phyloP scores from a whole-genome alignment of 1,140 invertebrate species.

The Megathymus violae region DNA sequence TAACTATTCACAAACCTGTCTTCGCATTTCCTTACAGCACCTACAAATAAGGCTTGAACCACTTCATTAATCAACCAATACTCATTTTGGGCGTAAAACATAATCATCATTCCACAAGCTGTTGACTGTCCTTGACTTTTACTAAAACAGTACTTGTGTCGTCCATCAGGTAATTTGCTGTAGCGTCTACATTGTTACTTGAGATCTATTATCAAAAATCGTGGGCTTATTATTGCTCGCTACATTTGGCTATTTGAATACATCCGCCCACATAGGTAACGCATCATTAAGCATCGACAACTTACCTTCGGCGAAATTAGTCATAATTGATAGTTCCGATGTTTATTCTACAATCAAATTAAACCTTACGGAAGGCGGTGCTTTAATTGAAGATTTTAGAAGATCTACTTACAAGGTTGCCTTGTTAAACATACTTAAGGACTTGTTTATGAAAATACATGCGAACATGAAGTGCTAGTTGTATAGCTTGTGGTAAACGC shows the following conservation, averaged over 20 bases:
- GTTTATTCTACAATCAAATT: slow-evolving; percentile 11
- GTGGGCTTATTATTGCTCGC: slow-evolving; percentile 15
- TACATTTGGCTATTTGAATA: not conserved
- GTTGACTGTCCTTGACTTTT: slow-evolving; percentile 30
- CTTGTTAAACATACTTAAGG: too few relatives aligned
- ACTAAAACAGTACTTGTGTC: slow-evolving; percentile 7
- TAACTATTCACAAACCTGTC: not conserved
- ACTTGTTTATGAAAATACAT: too few relatives aligned
- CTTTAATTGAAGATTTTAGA: too few relatives aligned
- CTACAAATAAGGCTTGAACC: slow-evolving; percentile 2
- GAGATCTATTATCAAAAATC: not conserved
- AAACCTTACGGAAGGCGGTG: too few relatives aligned
- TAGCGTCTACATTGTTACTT: slow-evolving; percentile 9
- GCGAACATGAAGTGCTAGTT: too few relatives aligned
- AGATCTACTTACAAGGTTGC: too few relatives aligned
- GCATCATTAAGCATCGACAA: slow-evolving; percentile 19
- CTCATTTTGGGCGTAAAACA: slow-evolving; percentile 13
- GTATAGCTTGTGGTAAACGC: too few relatives aligned
- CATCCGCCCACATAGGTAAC: slow-evolving; percentile 13
- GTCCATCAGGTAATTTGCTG: slow-evolving; percentile 2
- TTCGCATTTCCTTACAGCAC: slow-evolving; percentile 2
- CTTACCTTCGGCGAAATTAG: slow-evolving; percentile 6
- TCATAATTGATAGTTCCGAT: slow-evolving; percentile 24
- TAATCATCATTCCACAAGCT: slow-evolving; percentile 11
- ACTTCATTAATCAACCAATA: slow-evolving; percentile 17